Evolutionary conservation across 2,888 invertebrate species (phyloP).

Genomic region (Caenorhabditis sp.): DNA sequence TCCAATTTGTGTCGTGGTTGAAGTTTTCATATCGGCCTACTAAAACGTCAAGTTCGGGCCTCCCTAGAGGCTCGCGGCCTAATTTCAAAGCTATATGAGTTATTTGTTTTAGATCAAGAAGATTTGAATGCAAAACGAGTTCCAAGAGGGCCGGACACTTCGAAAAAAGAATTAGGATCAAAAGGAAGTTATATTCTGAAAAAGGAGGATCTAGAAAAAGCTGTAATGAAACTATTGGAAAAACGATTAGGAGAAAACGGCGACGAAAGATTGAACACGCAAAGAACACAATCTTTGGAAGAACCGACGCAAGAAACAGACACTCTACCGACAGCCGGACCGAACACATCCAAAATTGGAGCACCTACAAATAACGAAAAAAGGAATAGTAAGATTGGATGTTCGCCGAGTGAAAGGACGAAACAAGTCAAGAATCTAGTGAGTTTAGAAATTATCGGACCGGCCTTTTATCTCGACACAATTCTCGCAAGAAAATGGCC

Average conservation of each 20-base stretch:
- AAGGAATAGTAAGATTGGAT: not conserved
- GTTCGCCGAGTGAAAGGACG: no score
- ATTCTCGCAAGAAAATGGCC: not conserved
- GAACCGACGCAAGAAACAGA: not conserved
- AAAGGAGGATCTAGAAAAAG: not conserved
- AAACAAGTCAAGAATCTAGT: no score
- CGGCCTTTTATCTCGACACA: not conserved
- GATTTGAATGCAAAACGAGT: not conserved
- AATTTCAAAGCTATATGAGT: no score
- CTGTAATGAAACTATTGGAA: not conserved
- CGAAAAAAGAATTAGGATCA: not conserved
- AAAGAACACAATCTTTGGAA: not conserved
- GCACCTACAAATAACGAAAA: no score
- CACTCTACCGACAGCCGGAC: not conserved
- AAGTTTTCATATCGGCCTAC: no score
- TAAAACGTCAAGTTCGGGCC: no score
- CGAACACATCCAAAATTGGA: not conserved
- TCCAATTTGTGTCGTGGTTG: no score
- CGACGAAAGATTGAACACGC: not conserved
- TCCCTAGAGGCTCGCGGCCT: no score
- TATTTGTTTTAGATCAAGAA: not conserved
- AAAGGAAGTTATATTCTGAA: not conserved
- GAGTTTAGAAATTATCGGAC: no score
- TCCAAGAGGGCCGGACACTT: not conserved
- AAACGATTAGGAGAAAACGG: not conserved